Base-by-base conservation (phyloP, 2,113 vertebrate genomes). In the Nothocercus julius region DNA sequence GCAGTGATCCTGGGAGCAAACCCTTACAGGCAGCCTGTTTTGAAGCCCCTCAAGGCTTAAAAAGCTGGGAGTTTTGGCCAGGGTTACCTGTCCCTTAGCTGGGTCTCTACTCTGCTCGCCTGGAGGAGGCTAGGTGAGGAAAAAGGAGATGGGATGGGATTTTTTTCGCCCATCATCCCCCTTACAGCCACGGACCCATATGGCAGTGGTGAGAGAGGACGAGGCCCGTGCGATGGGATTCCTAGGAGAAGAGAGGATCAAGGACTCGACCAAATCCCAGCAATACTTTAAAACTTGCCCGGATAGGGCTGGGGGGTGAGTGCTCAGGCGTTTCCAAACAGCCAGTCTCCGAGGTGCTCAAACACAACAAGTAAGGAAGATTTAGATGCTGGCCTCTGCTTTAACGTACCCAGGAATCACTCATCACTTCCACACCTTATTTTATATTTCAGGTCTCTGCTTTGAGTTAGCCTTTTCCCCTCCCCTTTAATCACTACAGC, bases 21-120 rank as follows among this genome's bases (percentile, higher is more conserved):
- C 92, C 96, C 95, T 96, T 93, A 59, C 89, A 89, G 90, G 86
- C 87, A 82, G 93, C 94, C 85, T 92, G 87, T 92, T 96, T 93
- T 92, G 89, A 96, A 97, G 97, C 96, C 93, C 92, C 95, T 92
- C 89, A 90, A 94, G 79, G 95, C 95, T 95, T 72, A 92, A 95
- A 94, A 96, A 91, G 58, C 32, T 91, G 93, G 89, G 91, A 85
- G 4, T 25, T 38, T 36, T 90, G 66, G 87, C 68, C 88, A 82
- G 92, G 74, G 61, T 72, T 5, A 81, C 64, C 93, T 81, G 73
- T 84, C 82, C 82, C 89, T 75, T 89, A 70, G 16, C 51, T 64
- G 47, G 34, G 18, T 70, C 32, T 17, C 45, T 32, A 30, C 30
- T 70, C 28, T 82, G 45, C 45, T 32, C 4, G 0, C 66, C 58